Evolutionary conservation across 2,888 invertebrate genomes (phyloP).

Genomic region (Phalera bucephala): DNA sequence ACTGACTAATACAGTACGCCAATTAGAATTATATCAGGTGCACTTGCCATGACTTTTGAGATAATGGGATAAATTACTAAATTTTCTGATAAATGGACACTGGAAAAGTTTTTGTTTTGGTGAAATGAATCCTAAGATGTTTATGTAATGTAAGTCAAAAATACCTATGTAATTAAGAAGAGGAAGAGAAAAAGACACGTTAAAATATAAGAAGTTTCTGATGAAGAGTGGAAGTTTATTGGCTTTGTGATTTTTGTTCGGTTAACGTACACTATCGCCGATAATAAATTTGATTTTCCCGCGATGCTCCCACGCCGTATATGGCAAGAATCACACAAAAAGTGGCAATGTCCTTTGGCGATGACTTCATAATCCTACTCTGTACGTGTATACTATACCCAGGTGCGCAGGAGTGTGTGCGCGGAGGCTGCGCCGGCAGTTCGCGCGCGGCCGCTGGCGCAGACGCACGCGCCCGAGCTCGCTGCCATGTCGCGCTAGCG

Average conservation of each 20-base stretch:
- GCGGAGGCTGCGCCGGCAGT: slow-evolving; percentile 44
- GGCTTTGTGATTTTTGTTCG: too few species aligned
- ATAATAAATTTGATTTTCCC: background rate
- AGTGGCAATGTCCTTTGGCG: slow-evolving; percentile 38
- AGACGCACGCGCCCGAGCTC: slow-evolving; percentile 61
- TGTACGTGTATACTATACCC: slow-evolving; percentile 11
- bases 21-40: slow-evolving; percentile 1
- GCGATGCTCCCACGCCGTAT: background rate
- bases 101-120: too few species aligned
- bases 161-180: too few species aligned
- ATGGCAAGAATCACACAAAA: slow-evolving; percentile 2
- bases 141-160: too few species aligned
- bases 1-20: slow-evolving; percentile 14
- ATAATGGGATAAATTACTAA: too few species aligned
- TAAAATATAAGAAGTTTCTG: too few species aligned
- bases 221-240: too few species aligned
- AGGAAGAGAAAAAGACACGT: too few species aligned
- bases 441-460: slow-evolving; percentile 73
- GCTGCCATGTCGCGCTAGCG: slow-evolving; percentile 63
- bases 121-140: too few species aligned
- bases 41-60: too few species aligned
- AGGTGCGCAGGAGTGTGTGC: slow-evolving; percentile 25
- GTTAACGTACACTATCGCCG: too few species aligned
- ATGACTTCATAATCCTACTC: slow-evolving; percentile 1
- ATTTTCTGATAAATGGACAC: too few species aligned